These are phyloP conservation scores for Cheiracanthium punctorium DNA, from an alignment of 2,888 invertebrate species.

Conservation along the genomic window DNA sequence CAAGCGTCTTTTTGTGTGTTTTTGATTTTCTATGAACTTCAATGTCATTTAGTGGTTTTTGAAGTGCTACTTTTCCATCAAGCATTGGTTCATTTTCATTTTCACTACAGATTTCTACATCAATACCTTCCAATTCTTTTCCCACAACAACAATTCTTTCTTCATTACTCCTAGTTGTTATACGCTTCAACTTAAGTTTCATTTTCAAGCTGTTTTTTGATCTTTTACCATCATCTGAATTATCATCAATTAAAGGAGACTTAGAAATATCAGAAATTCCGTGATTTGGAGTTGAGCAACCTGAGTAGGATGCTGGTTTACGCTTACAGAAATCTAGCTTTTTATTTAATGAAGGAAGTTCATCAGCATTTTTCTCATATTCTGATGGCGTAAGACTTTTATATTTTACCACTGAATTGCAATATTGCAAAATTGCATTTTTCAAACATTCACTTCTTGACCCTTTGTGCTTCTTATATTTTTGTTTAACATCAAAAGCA, in stretches of 20 bases:
- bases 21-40: neutral
- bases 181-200: constrained; percentile 32
- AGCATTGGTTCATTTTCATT: neutral
- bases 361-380: too few species aligned
- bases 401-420: neutral
- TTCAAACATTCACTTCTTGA: neutral
- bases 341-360: neutral
- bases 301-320: neutral
- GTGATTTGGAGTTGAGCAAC: neutral
- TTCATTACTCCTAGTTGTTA: constrained; percentile 38
- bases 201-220: constrained; percentile 26
- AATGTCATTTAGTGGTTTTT: neutral
- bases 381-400: neutral
- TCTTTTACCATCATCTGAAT: neutral
- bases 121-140: constrained; percentile 29
- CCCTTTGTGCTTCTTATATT: neutral
- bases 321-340: neutral
- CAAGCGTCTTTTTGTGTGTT: neutral
- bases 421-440: neutral
- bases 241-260: neutral
- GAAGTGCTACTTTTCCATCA: neutral
- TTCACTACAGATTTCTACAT: constrained; percentile 2
- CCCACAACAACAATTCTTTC: constrained; percentile 35
- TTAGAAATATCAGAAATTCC: neutral
- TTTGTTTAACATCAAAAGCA: neutral